Evolutionary conservation across 2,113 vertebrate species (phyloP), one percentile per base, ranked within the genome.

Genomic region (Aviceda subcristata): DNA sequence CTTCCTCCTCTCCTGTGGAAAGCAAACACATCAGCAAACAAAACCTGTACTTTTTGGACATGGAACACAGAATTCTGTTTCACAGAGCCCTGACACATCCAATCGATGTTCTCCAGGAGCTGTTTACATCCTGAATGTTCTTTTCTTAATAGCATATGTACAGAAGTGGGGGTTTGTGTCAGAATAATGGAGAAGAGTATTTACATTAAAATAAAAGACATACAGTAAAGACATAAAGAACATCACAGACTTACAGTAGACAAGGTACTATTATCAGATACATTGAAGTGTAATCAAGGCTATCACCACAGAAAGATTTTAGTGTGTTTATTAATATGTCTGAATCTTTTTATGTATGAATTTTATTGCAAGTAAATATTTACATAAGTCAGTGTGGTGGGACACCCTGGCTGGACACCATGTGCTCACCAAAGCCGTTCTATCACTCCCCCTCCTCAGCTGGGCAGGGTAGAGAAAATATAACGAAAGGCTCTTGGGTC

Each of bases 121-220:
- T 73, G 10, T 38, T 76, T 72, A 43, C 4, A 4, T 53, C 11
- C 27, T 27, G 27, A 41, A 39, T 36, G 8, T 34, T 91, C 27
- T 29, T 8, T 74, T 57, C 32, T 20, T 60, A 86, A 80, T 1
- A 82, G 5, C 4, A 43, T 10, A 36, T 13, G 11, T 48, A 76
- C 6, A n/a, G 23, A 34, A 41, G 6, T 50, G 45, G 0, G 7
- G 0, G 4, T 76, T 8, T 59, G 5, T 64, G 16, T 11, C 3
- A 60, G 29, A 62, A 67, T 36, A 91, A 45, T 4, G 19, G 5
- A 68, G 21, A 91, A 29, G 1, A 45, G 15, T 24, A 66, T 22
- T 77, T 81, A 77, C 2, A 19, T 27, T 21, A 86, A 93, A 77
- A 73, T 9, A 72, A 41, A 48, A 43, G 2, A 21, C 17, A 81